Evolutionary conservation across 2,113 vertebrate genomes (phyloP).

Genomic region (Brachypteracias leptosomus): DNA sequence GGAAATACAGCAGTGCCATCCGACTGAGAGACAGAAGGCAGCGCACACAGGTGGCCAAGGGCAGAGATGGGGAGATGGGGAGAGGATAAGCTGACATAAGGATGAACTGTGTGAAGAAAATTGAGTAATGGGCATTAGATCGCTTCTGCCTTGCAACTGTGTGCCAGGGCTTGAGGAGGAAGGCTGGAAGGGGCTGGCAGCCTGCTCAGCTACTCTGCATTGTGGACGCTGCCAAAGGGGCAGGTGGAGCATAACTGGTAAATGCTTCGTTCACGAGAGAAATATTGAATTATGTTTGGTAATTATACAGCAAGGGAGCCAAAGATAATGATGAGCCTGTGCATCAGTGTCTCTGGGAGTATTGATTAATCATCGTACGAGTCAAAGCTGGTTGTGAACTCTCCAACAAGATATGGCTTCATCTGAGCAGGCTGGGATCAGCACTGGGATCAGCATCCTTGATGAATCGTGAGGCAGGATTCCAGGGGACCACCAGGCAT

Average conservation of each 20-base stretch:
- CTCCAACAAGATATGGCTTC: not conserved
- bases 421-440: not conserved
- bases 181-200: not conserved
- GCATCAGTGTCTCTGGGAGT: not conserved
- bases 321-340: not conserved
- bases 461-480: not conserved
- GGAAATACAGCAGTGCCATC: not conserved
- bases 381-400: not conserved
- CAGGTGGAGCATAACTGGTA: constrained; percentile 36
- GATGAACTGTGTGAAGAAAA: constrained; percentile 6
- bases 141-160: not conserved
- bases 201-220: not conserved
- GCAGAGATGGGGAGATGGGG: not conserved
- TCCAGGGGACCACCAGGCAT: not conserved
- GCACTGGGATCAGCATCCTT: not conserved
- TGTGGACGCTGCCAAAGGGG: constrained; percentile 23
- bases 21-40: not conserved
- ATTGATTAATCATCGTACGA: not conserved
- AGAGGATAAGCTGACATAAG: not conserved
- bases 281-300: constrained; percentile 3
- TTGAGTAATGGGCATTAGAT: constrained; percentile 7
- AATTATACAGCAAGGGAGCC: constrained; percentile 2
- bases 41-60: not conserved
- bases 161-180: not conserved
- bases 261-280: constrained; percentile 19